Conservation (phyloP, 2,888 invertebrate genomes). For the Iselma pallidipennis region DNA sequence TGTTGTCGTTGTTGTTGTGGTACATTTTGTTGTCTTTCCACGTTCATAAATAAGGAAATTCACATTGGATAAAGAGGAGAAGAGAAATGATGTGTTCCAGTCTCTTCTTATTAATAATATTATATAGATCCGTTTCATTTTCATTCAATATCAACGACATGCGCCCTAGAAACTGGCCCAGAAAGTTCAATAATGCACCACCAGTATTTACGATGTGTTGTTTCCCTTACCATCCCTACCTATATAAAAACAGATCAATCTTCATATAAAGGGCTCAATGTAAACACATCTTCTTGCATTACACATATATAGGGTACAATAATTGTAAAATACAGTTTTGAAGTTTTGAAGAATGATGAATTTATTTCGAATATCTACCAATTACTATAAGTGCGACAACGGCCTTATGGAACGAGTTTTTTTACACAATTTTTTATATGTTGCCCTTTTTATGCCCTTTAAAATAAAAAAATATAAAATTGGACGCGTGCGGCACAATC, state of each 20-base stretch:
- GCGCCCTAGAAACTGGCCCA: slow-evolving; percentile 21
- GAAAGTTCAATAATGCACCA: slow-evolving; percentile 29
- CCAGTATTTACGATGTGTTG: slow-evolving; percentile 11
- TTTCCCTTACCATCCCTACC: slow-evolving; percentile 6
- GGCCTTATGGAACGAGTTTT: too few species aligned
- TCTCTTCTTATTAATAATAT: background rate
- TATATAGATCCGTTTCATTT: slow-evolving; percentile 9
- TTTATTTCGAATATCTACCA: too few species aligned
- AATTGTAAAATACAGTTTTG: background rate
- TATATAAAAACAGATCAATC: slow-evolving; percentile 16
- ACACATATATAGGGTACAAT: background rate
- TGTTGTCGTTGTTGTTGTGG: background rate
- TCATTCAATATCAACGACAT: slow-evolving; percentile 22
- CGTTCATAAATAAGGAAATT: background rate
- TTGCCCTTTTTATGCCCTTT: too few species aligned
- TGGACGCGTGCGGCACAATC: too few species aligned
- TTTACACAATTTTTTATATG: too few species aligned
- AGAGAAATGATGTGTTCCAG: background rate
- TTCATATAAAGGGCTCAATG: background rate
- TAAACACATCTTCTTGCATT: background rate
- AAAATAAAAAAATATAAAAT: too few species aligned
- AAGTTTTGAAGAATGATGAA: too few species aligned
- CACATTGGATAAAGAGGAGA: background rate
- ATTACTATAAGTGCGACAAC: too few species aligned
- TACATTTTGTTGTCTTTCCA: background rate